Conservation (phyloP, 2,113 vertebrate genomes). For the Crotalus viridis region DNA sequence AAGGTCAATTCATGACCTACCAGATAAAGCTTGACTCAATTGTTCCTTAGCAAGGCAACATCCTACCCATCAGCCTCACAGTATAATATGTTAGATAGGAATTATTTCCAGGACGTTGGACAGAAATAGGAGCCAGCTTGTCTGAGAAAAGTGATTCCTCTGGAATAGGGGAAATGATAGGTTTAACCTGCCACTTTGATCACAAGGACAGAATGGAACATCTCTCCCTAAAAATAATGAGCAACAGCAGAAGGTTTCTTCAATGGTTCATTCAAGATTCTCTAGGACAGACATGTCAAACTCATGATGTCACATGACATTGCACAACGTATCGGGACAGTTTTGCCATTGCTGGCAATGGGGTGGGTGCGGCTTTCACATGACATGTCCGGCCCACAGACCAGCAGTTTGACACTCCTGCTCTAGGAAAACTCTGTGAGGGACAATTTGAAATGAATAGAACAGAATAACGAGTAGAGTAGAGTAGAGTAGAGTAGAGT, state of each 20-base stretch:
- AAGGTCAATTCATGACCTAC: background rate
- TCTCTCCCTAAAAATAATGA: background rate
- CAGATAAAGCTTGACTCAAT: background rate
- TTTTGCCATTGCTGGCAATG: no score
- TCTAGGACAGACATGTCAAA: background rate
- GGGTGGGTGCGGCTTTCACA: no score
- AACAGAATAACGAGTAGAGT: background rate
- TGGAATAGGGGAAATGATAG: background rate
- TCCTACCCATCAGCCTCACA: background rate
- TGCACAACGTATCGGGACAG: no score
- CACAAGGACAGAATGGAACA: background rate
- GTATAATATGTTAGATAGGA: background rate
- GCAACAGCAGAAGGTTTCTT: background rate
- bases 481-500: background rate
- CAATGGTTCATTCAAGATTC: background rate
- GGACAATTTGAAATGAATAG: background rate
- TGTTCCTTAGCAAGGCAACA: background rate
- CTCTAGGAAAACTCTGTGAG: background rate
- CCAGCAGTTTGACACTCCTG: no score
- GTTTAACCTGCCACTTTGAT: background rate
- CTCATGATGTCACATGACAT: no score
- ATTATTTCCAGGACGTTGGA: background rate
- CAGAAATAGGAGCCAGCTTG: background rate
- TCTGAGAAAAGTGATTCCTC: background rate
- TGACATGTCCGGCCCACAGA: no score